Conservation (phyloP, 92 coral and sea anemone species). For the Scolanthus callimorphus region DNA sequence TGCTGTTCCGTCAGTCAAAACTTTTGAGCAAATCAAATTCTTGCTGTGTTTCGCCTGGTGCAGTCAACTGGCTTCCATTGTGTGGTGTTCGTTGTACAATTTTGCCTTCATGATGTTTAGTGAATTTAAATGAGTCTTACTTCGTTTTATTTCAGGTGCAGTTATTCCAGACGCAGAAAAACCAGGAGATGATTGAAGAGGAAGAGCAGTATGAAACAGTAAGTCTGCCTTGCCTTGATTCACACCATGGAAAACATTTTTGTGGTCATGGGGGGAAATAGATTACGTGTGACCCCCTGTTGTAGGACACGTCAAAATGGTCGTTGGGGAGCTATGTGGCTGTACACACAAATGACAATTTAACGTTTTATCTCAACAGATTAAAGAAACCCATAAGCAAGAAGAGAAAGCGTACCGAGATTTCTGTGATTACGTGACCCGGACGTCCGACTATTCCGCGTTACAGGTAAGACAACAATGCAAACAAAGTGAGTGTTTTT, state of each 20-base stretch:
- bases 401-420: conserved; percentile 85
- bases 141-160: conserved; percentile 44
- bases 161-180: conserved; percentile 69
- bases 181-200: conserved; percentile 79
- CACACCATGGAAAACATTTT: too few relatives aligned
- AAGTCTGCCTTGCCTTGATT: conserved; percentile 7
- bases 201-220: conserved; percentile 85
- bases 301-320: too few relatives aligned
- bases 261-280: too few relatives aligned
- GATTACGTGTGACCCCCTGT: too few relatives aligned
- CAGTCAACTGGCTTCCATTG: too few relatives aligned
- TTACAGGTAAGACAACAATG: conserved; percentile 90
- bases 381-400: conserved; percentile 87
- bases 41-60: too few relatives aligned
- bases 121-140: too few relatives aligned
- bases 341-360: background rate
- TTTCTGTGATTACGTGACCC: conserved; percentile 76
- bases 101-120: too few relatives aligned
- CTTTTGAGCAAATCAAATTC: too few relatives aligned
- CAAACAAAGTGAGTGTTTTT: too few relatives aligned
- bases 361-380: conserved; percentile 24
- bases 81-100: too few relatives aligned
- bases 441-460: conserved; percentile 89
- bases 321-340: background rate
- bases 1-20: too few relatives aligned